Evolutionary conservation across 2,888 invertebrate genomes (phyloP), one percentile per base, ranked within the genome.

Genomic region (Aplocera efformata): DNA sequence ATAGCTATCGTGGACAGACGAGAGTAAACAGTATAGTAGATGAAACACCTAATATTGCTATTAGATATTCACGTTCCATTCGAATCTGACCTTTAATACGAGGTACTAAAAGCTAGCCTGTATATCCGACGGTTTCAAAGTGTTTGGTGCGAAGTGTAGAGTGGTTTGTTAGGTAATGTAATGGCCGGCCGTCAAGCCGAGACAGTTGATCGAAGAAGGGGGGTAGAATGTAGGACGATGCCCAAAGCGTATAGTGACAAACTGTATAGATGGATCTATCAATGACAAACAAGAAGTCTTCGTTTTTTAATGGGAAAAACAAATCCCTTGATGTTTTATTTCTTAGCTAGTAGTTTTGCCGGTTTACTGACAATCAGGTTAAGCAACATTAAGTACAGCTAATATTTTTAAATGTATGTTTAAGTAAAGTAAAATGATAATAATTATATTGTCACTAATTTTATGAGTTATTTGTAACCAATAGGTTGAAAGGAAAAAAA

Each of bases 131-230:
- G 53, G 57, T 57, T 53, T 58, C 53, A 53, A 60, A 44, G 60
- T 52, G 58, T 48, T 56, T 61, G 65, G 68, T 63, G 62, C 63
- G 70, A 76, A 76, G 75, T 72, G 78, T 74, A 67, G 76, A 79
- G 67, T 79, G 72, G 76, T 71, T 69, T 76, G 82, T 83, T 82
- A 79, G 79, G 82, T 80, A 85, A 84, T 83, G 82, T 80, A 85
- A 84, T 83, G 80, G 73, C 71, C 71, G 80, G 73, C 71, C 71
- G 72, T 78, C 79, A 78, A 69, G 74, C 61, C 68, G 64, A 73
- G 77, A 73, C 75, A 70, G 74, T 73, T 72, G 77, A 77, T 77
- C 75, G 74, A 78, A 75, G 74, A 76, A 82, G 82, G 79, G 80
- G 80, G 81, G 80, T 81, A 17, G 67, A 77, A 85, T 83, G 83